Base-by-base conservation (phyloP, 2,797 vertebrate genomes). In the Poeciliopsis paucimaculata region DNA sequence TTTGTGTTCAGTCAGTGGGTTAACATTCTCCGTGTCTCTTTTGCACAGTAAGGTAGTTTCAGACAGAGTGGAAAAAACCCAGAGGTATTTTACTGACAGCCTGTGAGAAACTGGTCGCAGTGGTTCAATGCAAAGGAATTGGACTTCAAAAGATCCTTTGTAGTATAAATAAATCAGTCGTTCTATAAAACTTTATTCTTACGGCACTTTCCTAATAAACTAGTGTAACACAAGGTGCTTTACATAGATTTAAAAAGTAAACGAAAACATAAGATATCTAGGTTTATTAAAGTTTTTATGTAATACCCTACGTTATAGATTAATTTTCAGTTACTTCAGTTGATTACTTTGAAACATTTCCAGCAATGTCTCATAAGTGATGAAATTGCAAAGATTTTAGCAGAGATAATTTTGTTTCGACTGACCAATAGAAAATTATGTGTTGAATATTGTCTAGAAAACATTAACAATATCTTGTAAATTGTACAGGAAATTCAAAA, bases 51-150 rank as follows among this genome's bases (percentile, higher is more conserved):
- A 71, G 43, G n/a, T 71, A 23, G 68, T 28, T 71, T 45, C 47
- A 75, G 20, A 77, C 47, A 45, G 76, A 66, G 64, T 43, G 39
- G 66, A 70, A 70, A 70, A 70, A 70, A 43, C 68, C 68, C 26
- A 71, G 26, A 46, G 26, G 43, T 36, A 16, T 71, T 71, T 71
- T 45, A 71, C 43, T 46, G 66, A 26, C 39, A 15, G 66, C 23
- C 39, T 70, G 43, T 18, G 68, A 71, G 68, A n/a, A 71, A 71
- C 68, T 71, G 68, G 68, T 71, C 26, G 12, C 28, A 45, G 41
- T 45, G 68, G n/a, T 13, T 71, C 2, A 3, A 71, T 28, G 26
- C 43, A 71, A 46, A 46, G 12, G 26, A 71, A 46, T 28, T 6
- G 0, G 36, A 71, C 13, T 46, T 45, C 28, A 28, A 71, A n/a